Conservation (phyloP, 1,140 invertebrate species). For the Philaenus spumarius region DNA sequence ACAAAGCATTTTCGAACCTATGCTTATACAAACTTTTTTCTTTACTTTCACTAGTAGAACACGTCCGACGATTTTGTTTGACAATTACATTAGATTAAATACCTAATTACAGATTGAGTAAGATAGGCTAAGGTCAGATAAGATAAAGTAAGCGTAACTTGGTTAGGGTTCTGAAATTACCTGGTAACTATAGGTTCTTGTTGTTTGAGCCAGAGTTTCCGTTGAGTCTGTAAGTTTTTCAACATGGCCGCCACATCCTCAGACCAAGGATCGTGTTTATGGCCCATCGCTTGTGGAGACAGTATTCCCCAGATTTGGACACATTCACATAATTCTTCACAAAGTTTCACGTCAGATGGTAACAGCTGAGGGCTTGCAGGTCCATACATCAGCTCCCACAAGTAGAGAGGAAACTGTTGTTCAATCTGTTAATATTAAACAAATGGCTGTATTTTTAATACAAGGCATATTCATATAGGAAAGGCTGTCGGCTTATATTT, state of each 20-base stretch:
- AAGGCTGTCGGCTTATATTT: no score
- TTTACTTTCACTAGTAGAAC: no score
- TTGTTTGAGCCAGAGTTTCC: conserved; percentile 16
- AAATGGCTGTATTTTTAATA: no score
- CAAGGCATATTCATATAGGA: no score
- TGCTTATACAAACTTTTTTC: no score
- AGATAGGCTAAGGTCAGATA: no score
- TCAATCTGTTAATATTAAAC: conserved; percentile 42
- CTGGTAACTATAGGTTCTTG: conserved; percentile 24
- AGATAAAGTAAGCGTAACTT: no score
- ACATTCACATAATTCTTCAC: conserved; percentile 42
- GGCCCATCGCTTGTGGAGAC: conserved; percentile 23
- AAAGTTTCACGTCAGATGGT: conserved; percentile 37
- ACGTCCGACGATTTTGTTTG: no score
- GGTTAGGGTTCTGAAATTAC: conserved; percentile 19
- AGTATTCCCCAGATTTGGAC: conserved; percentile 40
- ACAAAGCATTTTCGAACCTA: no score
- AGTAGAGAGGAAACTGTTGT: conserved; percentile 43
- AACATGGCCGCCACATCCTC: conserved; percentile 38
- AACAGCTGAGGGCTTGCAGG: conserved; percentile 28
- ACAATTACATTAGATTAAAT: no score
- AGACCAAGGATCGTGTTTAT: conserved; percentile 31
- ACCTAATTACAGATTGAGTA: no score
- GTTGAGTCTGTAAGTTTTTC: conserved; percentile 37
- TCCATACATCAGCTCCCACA: conserved; percentile 44